phyloP scores from a whole-genome alignment of 1,140 invertebrate species.

The Ceratitis capitata region DNA sequence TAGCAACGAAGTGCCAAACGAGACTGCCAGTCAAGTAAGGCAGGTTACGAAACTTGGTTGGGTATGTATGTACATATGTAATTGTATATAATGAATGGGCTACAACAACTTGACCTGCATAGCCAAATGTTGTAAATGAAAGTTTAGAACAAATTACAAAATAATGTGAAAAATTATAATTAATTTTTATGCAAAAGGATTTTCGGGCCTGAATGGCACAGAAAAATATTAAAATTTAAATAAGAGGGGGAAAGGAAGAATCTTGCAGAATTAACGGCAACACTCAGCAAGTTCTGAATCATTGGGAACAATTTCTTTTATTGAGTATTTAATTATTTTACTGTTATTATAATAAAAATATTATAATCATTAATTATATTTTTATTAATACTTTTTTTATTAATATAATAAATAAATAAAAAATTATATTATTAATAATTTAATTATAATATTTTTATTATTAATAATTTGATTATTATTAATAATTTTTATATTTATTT shows the following conservation, averaged over 20 bases:
- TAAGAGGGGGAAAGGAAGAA: no score
- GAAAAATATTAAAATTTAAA: background rate
- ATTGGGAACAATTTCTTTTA: background rate
- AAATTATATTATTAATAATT: no score
- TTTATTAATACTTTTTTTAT: no score
- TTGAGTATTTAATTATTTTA: no score
- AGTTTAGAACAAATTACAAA: background rate
- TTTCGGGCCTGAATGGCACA: no score
- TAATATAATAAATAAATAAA: no score
- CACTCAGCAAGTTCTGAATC: background rate
- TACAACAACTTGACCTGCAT: constrained; percentile 15
- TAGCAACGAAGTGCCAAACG: background rate
- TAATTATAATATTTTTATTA: no score
- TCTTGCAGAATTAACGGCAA: no score
- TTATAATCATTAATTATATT: no score
- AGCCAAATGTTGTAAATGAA: background rate
- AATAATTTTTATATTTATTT: no score
- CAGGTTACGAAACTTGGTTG: background rate
- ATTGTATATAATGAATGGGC: background rate
- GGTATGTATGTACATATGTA: background rate
- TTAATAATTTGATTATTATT: no score
- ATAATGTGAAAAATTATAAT: background rate
- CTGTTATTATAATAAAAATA: no score
- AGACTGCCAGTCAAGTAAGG: background rate
- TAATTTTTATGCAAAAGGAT: background rate